Conservation (phyloP, 2,888 invertebrate genomes). For the Drosophila peninsularis region DNA sequence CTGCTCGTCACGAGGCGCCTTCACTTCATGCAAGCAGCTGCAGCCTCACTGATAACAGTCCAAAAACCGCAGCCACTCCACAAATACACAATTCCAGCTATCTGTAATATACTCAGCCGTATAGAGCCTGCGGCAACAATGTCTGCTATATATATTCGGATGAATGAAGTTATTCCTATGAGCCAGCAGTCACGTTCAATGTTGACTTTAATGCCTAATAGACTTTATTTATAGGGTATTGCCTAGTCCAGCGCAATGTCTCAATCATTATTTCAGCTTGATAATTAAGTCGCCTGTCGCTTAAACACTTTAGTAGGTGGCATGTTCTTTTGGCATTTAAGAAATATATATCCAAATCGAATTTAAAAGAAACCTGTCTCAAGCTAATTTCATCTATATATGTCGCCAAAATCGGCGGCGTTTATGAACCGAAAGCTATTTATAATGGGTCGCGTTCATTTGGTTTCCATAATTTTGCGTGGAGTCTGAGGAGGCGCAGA, state of each 20-base stretch:
- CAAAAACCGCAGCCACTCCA: constrained; percentile 15
- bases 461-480: constrained; percentile 30
- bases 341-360: neutral
- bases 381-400: neutral
- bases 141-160: constrained; percentile 54
- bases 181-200: neutral
- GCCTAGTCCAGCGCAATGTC: neutral
- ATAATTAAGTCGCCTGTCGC: neutral
- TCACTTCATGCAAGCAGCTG: constrained; percentile 32
- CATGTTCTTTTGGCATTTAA: neutral
- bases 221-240: neutral
- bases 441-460: constrained; percentile 9
- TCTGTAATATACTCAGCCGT: neutral
- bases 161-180: neutral
- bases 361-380: constrained; percentile 4
- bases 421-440: constrained; percentile 17
- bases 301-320: neutral
- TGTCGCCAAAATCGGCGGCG: neutral
- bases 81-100: constrained; percentile 18
- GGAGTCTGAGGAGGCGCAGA: constrained; percentile 34
- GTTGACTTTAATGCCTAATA: neutral
- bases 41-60: constrained; percentile 47
- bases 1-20: neutral
- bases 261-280: neutral
- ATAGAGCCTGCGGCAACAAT: constrained; percentile 14